phyloP scores from a whole-genome alignment of 2,888 invertebrate species.

The Cosmopolites sordidus region DNA sequence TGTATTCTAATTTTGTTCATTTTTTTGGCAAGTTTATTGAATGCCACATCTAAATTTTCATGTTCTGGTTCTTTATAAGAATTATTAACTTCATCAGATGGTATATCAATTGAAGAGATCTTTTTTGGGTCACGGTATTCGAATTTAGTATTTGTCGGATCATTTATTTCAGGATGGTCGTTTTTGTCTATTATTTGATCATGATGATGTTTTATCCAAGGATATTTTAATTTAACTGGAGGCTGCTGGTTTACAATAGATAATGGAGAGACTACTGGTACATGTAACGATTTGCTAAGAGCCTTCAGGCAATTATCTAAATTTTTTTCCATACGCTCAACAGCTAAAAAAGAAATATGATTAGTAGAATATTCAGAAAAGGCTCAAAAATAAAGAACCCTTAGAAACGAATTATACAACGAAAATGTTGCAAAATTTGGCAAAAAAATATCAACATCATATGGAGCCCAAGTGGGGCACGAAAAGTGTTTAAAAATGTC shows the following conservation, averaged over 20 bases:
- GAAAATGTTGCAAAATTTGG: no score
- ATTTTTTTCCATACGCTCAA: constrained; percentile 29
- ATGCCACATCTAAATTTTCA: neutral
- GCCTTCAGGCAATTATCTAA: constrained; percentile 10
- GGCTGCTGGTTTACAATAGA: neutral
- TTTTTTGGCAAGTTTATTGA: neutral
- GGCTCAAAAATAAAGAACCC: no score
- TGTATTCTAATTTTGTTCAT: no score
- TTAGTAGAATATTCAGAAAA: no score
- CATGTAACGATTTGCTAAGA: neutral
- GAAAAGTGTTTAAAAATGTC: no score
- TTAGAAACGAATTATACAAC: no score
- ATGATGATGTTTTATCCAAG: constrained; percentile 6
- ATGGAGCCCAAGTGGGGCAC: no score
- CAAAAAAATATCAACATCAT: no score
- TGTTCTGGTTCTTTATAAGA: constrained; percentile 4
- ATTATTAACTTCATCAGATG: neutral
- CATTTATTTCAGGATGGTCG: constrained; percentile 3
- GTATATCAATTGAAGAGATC: constrained; percentile 2
- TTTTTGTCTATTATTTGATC: constrained; percentile 8
- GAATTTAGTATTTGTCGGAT: constrained; percentile 1
- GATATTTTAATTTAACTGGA: constrained; percentile 10
- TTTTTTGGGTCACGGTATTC: constrained; percentile 11
- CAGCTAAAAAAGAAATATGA: constrained; percentile 25
- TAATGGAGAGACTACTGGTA: neutral